phyloP scores from a whole-genome alignment of 2,888 invertebrate genomes.

The Heterodera filipjevi region DNA sequence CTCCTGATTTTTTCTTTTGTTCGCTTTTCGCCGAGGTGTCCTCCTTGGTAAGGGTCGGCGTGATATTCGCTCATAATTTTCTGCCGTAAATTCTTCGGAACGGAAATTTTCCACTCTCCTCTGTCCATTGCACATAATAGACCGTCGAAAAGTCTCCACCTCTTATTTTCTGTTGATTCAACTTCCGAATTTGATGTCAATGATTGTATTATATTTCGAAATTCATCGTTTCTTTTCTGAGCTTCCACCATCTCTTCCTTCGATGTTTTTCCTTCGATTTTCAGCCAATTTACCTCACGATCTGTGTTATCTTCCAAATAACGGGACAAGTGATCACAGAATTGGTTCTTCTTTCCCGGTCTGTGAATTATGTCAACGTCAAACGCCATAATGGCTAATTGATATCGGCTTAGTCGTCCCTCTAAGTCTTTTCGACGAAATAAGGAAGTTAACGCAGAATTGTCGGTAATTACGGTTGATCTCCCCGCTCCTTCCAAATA shows the following conservation, averaged over 20 bases:
- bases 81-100: not conserved
- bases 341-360: slow-evolving; percentile 41
- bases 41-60: slow-evolving; percentile 24
- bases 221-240: not conserved
- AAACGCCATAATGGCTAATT: slow-evolving; percentile 32
- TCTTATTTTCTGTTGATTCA: no score
- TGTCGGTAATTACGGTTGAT: slow-evolving; percentile 37
- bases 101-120: slow-evolving; percentile 15
- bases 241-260: not conserved
- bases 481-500: slow-evolving; percentile 36
- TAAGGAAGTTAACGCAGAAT: slow-evolving; percentile 31
- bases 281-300: not conserved
- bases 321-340: slow-evolving; percentile 44
- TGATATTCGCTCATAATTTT: slow-evolving; percentile 32
- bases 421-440: slow-evolving; percentile 31
- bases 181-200: not conserved
- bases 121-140: not conserved
- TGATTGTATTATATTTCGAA: not conserved
- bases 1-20: slow-evolving; percentile 24
- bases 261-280: not conserved
- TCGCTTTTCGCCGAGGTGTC: slow-evolving; percentile 31
- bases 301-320: slow-evolving; percentile 18
- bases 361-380: slow-evolving; percentile 45
- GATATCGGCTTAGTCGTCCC: slow-evolving; percentile 37
- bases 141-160: not conserved